Conservation (phyloP, 1,140 invertebrate species). For the Neodiprion virginianus region DNA sequence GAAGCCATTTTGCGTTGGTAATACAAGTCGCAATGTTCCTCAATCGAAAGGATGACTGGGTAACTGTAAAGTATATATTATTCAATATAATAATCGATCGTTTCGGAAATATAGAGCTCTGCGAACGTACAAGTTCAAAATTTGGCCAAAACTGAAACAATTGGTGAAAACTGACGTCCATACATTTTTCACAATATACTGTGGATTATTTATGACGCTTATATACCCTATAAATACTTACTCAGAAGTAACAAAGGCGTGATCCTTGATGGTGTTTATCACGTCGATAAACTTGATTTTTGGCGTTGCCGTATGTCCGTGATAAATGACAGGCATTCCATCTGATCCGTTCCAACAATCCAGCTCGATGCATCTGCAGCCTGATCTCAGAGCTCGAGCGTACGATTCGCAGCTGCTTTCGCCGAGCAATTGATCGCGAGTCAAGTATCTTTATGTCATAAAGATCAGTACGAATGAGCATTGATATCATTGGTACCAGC, state of each 20-base stretch:
- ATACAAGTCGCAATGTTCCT: slow-evolving; percentile 92
- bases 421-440: slow-evolving; percentile 92
- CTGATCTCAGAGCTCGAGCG: slow-evolving; percentile 81
- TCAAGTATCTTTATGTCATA: slow-evolving; percentile 72
- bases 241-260: slow-evolving; percentile 89
- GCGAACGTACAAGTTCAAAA: no score
- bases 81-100: background rate
- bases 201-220: no score
- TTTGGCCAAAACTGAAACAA: no score
- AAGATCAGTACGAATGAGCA: background rate
- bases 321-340: slow-evolving; percentile 86
- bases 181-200: background rate
- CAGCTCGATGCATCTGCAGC: slow-evolving; percentile 91
- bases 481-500: background rate
- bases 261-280: slow-evolving; percentile 87
- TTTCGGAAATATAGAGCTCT: background rate
- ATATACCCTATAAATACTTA: slow-evolving; percentile 41
- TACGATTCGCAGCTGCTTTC: slow-evolving; percentile 94
- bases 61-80: slow-evolving; percentile 63
- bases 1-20: slow-evolving; percentile 93
- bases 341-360: slow-evolving; percentile 96
- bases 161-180: no score
- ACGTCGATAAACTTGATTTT: slow-evolving; percentile 94
- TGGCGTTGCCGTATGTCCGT: slow-evolving; percentile 92
- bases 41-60: slow-evolving; percentile 92